Percentiles rank a stretch among this genome's conserved stretches.
Evolutionary conservation across 92 coral and sea anemone species (phyloP).

Genomic region (Phenganax marumi): DNA sequence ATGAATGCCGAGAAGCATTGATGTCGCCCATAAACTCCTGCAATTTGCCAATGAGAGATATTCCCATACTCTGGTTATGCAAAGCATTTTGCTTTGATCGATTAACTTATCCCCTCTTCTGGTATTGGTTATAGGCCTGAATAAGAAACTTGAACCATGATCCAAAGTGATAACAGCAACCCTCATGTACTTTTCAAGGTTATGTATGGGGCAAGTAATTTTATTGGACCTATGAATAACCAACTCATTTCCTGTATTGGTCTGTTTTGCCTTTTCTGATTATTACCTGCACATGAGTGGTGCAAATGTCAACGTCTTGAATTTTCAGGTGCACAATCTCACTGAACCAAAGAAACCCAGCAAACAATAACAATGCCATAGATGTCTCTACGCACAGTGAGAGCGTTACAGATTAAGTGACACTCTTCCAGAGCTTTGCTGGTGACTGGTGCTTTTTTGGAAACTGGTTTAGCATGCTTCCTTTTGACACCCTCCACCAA

Average conservation of each 20-base stretch:
- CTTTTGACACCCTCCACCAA: conserved; percentile 52
- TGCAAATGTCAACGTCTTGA: conserved; percentile 40
- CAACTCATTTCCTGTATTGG: conserved; percentile 49
- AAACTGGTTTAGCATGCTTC: conserved; percentile 51
- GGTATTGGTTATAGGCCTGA: conserved; percentile 50
- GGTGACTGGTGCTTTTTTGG: conserved; percentile 40
- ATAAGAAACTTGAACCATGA: conserved; percentile 26
- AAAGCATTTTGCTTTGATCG: conserved; percentile 36
- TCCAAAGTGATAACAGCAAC: conserved; percentile 38
- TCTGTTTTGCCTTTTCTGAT: conserved; percentile 57
- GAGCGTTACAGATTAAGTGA: conserved; percentile 21
- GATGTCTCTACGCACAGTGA: conserved; percentile 44
- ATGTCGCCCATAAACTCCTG: conserved; percentile 45
- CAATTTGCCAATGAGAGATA: conserved; percentile 38
- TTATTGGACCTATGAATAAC: conserved; percentile 47
- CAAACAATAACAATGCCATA: conserved; percentile 49
- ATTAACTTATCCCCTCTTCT: conserved; percentile 47
- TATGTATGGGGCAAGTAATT: conserved; percentile 56
- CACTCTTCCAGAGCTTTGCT: conserved; percentile 49
- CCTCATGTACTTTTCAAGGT: conserved; percentile 50
- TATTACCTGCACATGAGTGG: conserved; percentile 33
- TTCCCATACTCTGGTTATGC: conserved; percentile 47
- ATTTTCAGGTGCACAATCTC: conserved; percentile 51
- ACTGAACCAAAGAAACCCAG: conserved; percentile 55
- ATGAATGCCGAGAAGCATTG: conserved; percentile 41